Base-by-base conservation (phyloP, 2,888 invertebrate species). In the Amiota mariae region DNA sequence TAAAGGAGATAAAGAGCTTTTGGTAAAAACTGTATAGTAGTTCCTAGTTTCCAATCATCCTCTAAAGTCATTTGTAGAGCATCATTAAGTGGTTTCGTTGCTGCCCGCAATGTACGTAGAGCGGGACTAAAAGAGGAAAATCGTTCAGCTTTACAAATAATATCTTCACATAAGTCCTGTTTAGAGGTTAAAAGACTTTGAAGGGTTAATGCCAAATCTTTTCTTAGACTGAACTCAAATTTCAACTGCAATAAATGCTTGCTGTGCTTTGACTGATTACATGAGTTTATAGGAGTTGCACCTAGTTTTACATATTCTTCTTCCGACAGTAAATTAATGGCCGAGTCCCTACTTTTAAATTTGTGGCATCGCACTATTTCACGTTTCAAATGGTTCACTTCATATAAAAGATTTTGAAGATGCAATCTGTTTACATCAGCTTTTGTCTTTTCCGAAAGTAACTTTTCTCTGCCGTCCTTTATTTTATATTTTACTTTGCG, bases 351-450 rank as follows among this genome's bases (percentile, higher is more conserved):
- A 11, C 98, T 98, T 88, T 97, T 98, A 88, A 98, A 98, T 87
- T 98, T 96, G 75, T 97, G 92, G 87, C 98, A 98, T 86, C 97
- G 97, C 20, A 95, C 94, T n/a, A 97, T 97, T 92, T 98, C 98
- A 82, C 97, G 96, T 81, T 97, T 95, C 20, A 98, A 91, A 91
- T 98, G 97, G 87, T 96, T 95, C 10, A 96, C 94, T 92, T 98
- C 98, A 89, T 98, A 98, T 8, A 98, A 91, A 70, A 98, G 92
- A 91, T 98, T 98, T 90, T 98, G 98, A 72, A 98, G 91, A 81
- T 96, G 95, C 70, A 98, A 90, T 87, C 98, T 95, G 80, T 96
- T 95, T 72, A 95, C 95, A 86, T 98, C 98, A 0, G 98, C 97
- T 80, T 94, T 94, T 83, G 95, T 94, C 88, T 97, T 97, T 78